Evolutionary conservation across 2,113 vertebrate species (phyloP), one percentile per base, ranked within the genome.

Genomic region (Tor tambroides): DNA sequence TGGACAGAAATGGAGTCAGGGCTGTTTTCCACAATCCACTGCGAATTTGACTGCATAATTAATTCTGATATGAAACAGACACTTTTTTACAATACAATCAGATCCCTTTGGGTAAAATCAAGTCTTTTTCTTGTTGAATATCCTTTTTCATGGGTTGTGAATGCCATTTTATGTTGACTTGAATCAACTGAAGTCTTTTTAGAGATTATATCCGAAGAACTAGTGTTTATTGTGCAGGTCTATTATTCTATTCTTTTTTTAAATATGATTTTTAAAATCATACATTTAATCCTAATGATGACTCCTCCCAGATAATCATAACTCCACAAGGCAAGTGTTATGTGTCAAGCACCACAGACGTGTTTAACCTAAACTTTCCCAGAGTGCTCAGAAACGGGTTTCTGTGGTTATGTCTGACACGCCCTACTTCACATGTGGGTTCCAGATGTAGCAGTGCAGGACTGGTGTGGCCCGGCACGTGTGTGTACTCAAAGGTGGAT

Each of bases 371-470:
- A 84, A 84, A 32, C 23, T 56, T 74, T 74, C 67, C 43, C 23
- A 69, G 78, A 15, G 82, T 56, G 63, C 38, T 49, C n/a, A 32
- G 41, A 49, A 49, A 14, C 11, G 28, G 79, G n/a, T 51, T 82
- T 30, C 63, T 83, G 41, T 69, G 61, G n/a, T 83, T 32, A 30
- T 32, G 63, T 83, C 26, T 51, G 26, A 69, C 61, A 67, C 19
- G 4, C 78, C 74, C 80, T 74, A 77, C 10, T 89, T 86, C 83
- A 89, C 93, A 94, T 92, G 89, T 94, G 92, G 91, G 59, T n/a
- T 89, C 93, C 93, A 95, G 92, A 93, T 94, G 92, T 88, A 56
- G 75, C 83, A 74, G 30, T 30, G 59, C 32, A 86, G 88, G 77
- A 75, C 86, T 88, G 84, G 88, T 90, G 88, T 5, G 65, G 83